phyloP scores from a whole-genome alignment of 2,113 vertebrate genomes.

The Hyla sarda region DNA sequence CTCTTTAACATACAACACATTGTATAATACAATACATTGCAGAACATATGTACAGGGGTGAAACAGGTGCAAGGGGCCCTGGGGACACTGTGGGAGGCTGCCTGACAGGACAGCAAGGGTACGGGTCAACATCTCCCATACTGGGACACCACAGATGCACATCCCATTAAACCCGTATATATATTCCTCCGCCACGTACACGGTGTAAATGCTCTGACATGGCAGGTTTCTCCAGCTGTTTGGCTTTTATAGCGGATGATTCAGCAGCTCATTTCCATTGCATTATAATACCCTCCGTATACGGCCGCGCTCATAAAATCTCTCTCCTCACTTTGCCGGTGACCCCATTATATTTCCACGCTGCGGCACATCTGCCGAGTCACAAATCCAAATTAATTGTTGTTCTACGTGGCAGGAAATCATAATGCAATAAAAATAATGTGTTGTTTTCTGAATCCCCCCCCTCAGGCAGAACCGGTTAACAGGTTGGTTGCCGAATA shows the following conservation, averaged over 20 bases:
- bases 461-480: not conserved
- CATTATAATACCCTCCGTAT: slow-evolving; percentile 18
- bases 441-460: not conserved
- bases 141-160: not conserved
- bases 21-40: no score
- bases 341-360: slow-evolving; percentile 34
- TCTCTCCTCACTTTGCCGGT: slow-evolving; percentile 5
- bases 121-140: no score
- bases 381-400: slow-evolving; percentile 39
- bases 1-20: no score
- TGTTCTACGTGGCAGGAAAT: slow-evolving; percentile 40
- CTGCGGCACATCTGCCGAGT: slow-evolving; percentile 39
- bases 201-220: not conserved
- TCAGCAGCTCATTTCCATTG: slow-evolving; percentile 36
- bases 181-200: not conserved
- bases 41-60: no score
- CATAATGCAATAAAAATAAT: slow-evolving; percentile 30
- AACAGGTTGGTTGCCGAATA: not conserved
- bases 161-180: not conserved
- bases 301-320: not conserved
- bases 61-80: no score
- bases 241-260: slow-evolving; percentile 14
- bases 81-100: no score
- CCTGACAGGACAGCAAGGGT: no score
- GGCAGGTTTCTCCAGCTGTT: not conserved